phyloP scores from a whole-genome alignment of 2,797 vertebrate species.

The Nyctibius grandis region DNA sequence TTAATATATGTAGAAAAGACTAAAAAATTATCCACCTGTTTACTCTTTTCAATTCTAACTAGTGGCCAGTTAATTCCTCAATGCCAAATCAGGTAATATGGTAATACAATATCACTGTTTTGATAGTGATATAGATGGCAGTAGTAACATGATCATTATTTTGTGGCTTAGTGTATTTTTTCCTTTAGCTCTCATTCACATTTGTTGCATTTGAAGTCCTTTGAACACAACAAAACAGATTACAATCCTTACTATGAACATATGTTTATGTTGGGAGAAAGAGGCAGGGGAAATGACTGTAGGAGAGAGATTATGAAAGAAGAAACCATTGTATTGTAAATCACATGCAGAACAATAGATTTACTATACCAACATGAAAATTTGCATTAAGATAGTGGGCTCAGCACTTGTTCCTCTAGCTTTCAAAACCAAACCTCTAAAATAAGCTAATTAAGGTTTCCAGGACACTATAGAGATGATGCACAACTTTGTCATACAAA shows the following conservation, averaged over 20 bases:
- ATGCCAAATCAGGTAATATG: neutral
- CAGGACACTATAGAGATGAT: neutral
- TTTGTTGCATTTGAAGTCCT: neutral
- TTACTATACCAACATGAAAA: neutral
- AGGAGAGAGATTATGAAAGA: neutral
- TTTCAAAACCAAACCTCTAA: neutral
- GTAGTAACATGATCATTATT: neutral
- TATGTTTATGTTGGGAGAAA: neutral
- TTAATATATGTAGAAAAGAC: neutral
- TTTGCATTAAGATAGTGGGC: neutral
- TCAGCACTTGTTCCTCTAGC: neutral
- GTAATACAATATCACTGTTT: neutral
- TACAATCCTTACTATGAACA: neutral
- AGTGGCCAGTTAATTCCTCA: neutral
- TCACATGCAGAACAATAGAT: neutral
- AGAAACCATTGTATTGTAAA: neutral
- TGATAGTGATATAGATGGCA: neutral
- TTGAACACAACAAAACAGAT: neutral
- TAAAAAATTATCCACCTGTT: neutral
- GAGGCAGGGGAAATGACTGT: neutral
- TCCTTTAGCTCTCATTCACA: neutral
- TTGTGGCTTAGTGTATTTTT: neutral
- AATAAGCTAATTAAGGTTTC: neutral
- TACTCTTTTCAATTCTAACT: neutral
- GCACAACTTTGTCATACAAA: neutral